Evolutionary conservation across 2,888 invertebrate species (phyloP).

Genomic region (Autographa pulchrina): DNA sequence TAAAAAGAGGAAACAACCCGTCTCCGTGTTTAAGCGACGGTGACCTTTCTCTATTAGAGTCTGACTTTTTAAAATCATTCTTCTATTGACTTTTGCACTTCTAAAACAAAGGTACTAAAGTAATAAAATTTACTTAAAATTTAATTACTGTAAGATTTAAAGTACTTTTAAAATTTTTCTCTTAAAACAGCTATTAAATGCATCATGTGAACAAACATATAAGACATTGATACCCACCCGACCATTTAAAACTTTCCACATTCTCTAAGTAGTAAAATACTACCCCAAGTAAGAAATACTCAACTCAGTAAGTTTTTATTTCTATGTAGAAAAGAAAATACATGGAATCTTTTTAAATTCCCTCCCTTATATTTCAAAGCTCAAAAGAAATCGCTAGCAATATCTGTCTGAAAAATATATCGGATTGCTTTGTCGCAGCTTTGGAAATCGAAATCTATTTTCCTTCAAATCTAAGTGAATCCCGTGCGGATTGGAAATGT

Average conservation of each 20-base stretch:
- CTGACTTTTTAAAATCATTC: conserved; percentile 56
- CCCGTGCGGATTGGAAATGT: conserved; percentile 90
- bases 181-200: background rate
- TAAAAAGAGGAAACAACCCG: conserved; percentile 84
- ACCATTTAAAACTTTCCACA: conserved; percentile 59
- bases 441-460: conserved; percentile 90
- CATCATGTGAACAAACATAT: conserved; percentile 36
- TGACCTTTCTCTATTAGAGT: conserved; percentile 72
- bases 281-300: conserved; percentile 42
- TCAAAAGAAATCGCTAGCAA: conserved; percentile 90
- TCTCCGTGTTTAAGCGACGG: conserved; percentile 77
- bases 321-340: conserved; percentile 76
- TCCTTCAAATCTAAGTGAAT: conserved; percentile 90
- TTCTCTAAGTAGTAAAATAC: conserved; percentile 52
- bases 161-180: no score
- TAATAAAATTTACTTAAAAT: background rate
- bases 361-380: conserved; percentile 89
- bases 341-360: conserved; percentile 82
- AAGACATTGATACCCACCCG: conserved; percentile 41
- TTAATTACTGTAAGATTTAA: background rate
- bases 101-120: background rate
- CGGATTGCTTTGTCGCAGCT: conserved; percentile 90
- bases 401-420: conserved; percentile 90
- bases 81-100: conserved; percentile 24
- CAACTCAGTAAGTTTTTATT: conserved; percentile 58